Conservation (phyloP, 2,797 vertebrate species). For the Loris lydekkerianus region DNA sequence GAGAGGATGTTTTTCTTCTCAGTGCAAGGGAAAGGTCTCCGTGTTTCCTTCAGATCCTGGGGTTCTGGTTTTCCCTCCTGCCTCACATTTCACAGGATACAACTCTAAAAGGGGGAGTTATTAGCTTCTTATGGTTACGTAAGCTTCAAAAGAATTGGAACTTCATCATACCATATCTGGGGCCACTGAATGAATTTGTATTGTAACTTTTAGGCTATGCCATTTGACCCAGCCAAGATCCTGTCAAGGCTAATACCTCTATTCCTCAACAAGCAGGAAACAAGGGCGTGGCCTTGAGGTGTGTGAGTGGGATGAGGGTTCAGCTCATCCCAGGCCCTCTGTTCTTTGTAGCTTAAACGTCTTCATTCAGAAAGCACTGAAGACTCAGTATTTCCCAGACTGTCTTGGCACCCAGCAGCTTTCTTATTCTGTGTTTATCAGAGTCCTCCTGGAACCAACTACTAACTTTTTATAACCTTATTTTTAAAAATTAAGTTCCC, state of each 20-base stretch:
- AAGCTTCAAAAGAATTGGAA: slow-evolving; percentile 43
- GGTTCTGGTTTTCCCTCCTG: background rate
- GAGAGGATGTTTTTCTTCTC: slow-evolving; percentile 59
- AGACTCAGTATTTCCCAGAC: background rate
- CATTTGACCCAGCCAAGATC: background rate
- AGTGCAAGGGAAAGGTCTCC: background rate
- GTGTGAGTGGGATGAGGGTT: background rate
- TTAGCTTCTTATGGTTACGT: slow-evolving; percentile 26
- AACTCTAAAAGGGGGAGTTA: slow-evolving; percentile 26
- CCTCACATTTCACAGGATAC: background rate
- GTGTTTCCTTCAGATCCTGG: slow-evolving; percentile 13
- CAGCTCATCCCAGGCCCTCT: background rate
- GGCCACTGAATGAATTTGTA: background rate
- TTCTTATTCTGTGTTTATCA: slow-evolving; percentile 1
- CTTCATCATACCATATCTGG: background rate
- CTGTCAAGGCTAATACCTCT: background rate
- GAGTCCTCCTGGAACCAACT: background rate
- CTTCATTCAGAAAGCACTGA: background rate
- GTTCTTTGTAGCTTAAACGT: background rate
- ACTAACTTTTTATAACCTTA: background rate
- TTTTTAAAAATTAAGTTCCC: background rate
- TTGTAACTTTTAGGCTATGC: background rate
- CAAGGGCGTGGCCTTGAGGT: background rate
- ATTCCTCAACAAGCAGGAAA: background rate
- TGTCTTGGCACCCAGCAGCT: background rate